Evolutionary conservation across 1,140 invertebrate genomes (phyloP).

Genomic region (Orussus abietinus): DNA sequence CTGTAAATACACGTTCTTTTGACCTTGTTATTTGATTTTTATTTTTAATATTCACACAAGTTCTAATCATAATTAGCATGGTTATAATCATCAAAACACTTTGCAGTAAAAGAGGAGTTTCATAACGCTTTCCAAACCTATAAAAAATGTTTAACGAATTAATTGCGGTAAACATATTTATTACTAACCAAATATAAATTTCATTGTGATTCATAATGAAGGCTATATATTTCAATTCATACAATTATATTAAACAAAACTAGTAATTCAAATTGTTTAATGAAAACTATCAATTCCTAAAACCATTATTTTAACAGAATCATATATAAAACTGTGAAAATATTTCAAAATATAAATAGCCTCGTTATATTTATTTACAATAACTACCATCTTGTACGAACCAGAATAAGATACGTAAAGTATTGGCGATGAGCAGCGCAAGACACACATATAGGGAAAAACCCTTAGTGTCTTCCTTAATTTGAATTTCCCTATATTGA

Average conservation of each 20-base stretch:
- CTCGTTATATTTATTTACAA: not conserved
- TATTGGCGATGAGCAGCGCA: constrained; percentile 91
- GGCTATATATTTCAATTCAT: not conserved
- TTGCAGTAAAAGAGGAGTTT: constrained; percentile 90
- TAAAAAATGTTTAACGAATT: constrained; percentile 40
- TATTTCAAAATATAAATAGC: constrained; percentile 2
- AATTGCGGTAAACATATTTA: constrained; percentile 8
- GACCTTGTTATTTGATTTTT: constrained; percentile 76
- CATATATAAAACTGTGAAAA: too few species aligned
- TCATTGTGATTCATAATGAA: not conserved
- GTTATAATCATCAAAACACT: constrained; percentile 96
- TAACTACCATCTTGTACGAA: constrained; percentile 55
- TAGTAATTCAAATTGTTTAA: constrained; percentile 3
- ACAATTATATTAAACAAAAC: not conserved
- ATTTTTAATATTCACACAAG: constrained; percentile 85
- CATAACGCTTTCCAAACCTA: constrained; percentile 98
- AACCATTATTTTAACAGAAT: constrained; percentile 4
- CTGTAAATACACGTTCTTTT: constrained; percentile 79
- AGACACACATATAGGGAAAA: constrained; percentile 97
- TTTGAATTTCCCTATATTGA: constrained; percentile 89
- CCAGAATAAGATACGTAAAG: constrained; percentile 96
- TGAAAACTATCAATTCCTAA: constrained; percentile 13
- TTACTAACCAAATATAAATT: too few species aligned
- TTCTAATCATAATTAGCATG: constrained; percentile 93
- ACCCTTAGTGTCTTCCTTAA: constrained; percentile 86